Evolutionary conservation across 1,140 invertebrate species (phyloP).

Genomic region (Anastrepha ludens): DNA sequence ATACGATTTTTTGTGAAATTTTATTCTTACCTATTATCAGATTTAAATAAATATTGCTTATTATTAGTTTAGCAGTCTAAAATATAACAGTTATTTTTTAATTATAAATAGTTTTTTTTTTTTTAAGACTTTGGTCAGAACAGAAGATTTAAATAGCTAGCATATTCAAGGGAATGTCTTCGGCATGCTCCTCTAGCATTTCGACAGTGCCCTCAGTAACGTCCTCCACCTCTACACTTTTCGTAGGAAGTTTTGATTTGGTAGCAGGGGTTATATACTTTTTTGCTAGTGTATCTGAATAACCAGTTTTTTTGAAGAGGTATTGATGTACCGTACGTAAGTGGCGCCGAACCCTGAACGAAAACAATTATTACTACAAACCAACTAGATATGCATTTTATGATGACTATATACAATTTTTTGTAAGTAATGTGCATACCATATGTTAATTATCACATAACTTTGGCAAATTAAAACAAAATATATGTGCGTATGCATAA

Average conservation of each 20-base stretch:
- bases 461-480: too few species aligned
- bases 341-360: neutral
- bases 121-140: neutral
- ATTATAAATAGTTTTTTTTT: too few species aligned
- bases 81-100: too few species aligned
- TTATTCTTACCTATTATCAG: neutral
- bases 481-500: too few species aligned
- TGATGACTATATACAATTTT: neutral
- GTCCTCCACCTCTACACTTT: neutral
- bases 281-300: neutral
- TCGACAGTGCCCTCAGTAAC: neutral
- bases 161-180: conserved; percentile 24
- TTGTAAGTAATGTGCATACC: too few species aligned
- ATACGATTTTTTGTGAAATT: neutral
- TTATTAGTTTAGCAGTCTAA: neutral
- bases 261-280: neutral
- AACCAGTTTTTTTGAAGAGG: conserved; percentile 4
- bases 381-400: neutral
- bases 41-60: conserved; percentile 29
- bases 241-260: neutral
- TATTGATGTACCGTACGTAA: conserved; percentile 15
- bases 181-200: conserved; percentile 26
- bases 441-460: too few species aligned
- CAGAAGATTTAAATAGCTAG: neutral
- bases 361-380: neutral